phyloP scores from a whole-genome alignment of 2,113 vertebrate genomes.

The Campylomormyrus tamandua region DNA sequence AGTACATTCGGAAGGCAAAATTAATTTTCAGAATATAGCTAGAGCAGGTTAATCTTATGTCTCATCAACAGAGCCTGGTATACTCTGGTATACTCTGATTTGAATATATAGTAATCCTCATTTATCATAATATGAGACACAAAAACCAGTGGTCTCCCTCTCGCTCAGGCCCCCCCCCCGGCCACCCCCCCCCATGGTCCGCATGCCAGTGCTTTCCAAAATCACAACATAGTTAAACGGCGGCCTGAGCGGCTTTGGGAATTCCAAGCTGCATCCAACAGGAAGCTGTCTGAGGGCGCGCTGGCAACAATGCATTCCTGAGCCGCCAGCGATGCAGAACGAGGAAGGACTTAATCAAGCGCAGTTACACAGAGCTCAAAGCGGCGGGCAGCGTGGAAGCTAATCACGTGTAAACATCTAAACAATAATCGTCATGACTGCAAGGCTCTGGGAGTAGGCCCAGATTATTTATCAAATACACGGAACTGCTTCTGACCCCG shows the following conservation, averaged over 20 bases:
- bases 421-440: conserved; percentile 47
- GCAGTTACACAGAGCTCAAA: conserved; percentile 47
- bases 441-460: conserved; percentile 47
- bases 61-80: background rate
- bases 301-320: conserved; percentile 54
- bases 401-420: conserved; percentile 57
- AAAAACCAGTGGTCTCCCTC: background rate
- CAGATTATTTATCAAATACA: conserved; percentile 58
- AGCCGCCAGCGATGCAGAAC: conserved; percentile 47
- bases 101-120: background rate
- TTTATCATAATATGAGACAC: background rate
- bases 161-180: background rate
- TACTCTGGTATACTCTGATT: background rate
- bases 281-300: conserved; percentile 30
- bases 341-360: conserved; percentile 57
- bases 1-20: background rate
- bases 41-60: background rate
- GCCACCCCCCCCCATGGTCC: no score
- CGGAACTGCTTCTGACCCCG: conserved; percentile 56
- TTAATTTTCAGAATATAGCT: conserved; percentile 3
- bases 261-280: conserved; percentile 49
- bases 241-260: conserved; percentile 60
- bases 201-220: background rate
- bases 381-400: conserved; percentile 35
- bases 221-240: conserved; percentile 55